A percentile compares a stretch with the other conserved stretches of the same genome.
Conservation (phyloP, 2,797 vertebrate species). For the Rhincodon typus region DNA sequence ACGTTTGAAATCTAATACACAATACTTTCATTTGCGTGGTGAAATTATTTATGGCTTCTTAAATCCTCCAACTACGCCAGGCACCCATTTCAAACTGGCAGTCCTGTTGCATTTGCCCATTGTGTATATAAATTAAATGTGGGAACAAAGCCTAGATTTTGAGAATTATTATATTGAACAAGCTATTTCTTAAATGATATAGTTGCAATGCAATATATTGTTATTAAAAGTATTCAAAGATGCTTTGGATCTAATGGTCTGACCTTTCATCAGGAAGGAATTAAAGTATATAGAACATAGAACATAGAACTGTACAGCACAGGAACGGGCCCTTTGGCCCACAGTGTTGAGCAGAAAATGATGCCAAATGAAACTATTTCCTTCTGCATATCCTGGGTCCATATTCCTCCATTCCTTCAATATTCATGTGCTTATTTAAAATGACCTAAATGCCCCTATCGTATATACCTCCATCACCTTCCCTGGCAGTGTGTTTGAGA, state of each 20-base stretch:
- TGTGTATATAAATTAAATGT: background rate
- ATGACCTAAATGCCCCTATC: no score
- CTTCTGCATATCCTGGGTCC: no score
- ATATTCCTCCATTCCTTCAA: no score
- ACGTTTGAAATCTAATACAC: background rate
- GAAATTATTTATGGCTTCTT: background rate
- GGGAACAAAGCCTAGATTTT: background rate
- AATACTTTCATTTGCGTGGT: background rate
- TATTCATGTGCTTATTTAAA: no score
- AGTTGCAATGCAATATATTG: background rate
- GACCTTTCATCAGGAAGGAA: background rate
- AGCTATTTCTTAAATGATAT: background rate
- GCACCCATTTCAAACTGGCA: background rate
- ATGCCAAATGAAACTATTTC: no score
- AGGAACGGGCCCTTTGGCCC: no score
- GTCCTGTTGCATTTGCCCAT: background rate
- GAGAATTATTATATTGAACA: background rate
- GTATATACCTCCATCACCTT: no score
- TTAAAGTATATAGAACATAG: no score
- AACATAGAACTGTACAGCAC: no score
- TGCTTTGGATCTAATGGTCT: background rate
- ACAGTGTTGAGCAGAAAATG: no score
- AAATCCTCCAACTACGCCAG: background rate
- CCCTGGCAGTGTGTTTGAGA: no score
- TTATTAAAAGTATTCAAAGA: background rate